Conservation (phyloP, 2,113 vertebrate species). For the Sturnira hondurensis region DNA sequence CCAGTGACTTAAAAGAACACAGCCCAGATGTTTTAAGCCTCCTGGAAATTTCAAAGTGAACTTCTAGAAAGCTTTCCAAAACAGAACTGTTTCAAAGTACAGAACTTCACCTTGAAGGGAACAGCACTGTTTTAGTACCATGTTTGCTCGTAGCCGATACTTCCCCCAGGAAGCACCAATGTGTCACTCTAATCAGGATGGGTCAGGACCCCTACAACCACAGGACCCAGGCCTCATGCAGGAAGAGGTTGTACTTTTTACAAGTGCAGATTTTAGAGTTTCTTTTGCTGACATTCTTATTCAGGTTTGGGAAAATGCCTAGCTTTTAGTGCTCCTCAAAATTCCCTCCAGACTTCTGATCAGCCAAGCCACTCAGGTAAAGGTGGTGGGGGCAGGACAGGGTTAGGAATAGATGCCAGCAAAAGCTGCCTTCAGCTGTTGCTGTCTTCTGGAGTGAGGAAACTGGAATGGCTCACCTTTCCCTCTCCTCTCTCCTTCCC, state of each 20-base stretch:
- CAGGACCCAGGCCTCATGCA: background rate
- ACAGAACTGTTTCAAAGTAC: background rate
- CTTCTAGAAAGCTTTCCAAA: background rate
- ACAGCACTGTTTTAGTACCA: background rate
- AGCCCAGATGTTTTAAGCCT: background rate
- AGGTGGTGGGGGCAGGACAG: rapidly evolving
- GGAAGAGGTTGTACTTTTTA: background rate
- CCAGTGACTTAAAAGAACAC: background rate
- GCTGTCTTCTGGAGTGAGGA: background rate
- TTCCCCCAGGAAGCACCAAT: rapidly evolving
- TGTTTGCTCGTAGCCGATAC: background rate
- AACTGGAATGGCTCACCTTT: background rate
- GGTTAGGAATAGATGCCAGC: background rate
- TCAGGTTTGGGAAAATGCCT: background rate
- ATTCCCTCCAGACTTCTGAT: background rate
- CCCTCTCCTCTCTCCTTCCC: background rate
- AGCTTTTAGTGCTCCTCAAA: background rate
- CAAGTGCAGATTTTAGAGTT: background rate
- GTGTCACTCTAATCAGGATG: background rate
- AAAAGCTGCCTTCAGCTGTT: background rate
- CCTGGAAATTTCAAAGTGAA: background rate
- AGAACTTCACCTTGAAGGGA: background rate
- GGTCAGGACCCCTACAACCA: background rate
- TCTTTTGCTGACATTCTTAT: background rate
- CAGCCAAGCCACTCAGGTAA: background rate